These are phyloP conservation scores for Harpagoxenus sublaevis DNA, from an alignment of 2,888 invertebrate genomes.

Conservation along the genomic window DNA sequence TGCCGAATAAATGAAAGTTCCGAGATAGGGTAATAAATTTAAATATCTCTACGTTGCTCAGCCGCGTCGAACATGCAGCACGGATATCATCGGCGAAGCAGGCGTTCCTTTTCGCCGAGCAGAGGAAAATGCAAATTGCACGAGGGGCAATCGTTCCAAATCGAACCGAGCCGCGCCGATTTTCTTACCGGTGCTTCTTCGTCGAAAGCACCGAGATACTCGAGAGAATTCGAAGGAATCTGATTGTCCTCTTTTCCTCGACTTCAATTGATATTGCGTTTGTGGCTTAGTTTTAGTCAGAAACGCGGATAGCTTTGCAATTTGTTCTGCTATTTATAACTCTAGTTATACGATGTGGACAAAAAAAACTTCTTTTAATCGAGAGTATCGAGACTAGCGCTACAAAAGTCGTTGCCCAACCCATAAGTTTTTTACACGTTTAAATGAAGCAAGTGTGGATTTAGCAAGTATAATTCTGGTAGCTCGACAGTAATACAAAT, in stretches of 20 bases:
- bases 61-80: constrained; percentile 38
- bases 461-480: constrained; percentile 11
- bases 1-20: constrained; percentile 29
- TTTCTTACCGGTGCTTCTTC: constrained; percentile 23
- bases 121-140: constrained; percentile 65
- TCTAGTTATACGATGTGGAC: neutral
- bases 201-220: constrained; percentile 13
- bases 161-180: constrained; percentile 28
- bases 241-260: neutral
- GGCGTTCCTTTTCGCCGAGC: constrained; percentile 68
- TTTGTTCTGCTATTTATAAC: neutral
- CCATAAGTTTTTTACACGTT: constrained; percentile 19
- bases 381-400: neutral
- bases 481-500: constrained; percentile 30
- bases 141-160: constrained; percentile 51
- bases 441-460: constrained; percentile 12
- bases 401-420: neutral
- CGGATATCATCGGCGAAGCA: constrained; percentile 39
- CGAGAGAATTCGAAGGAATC: constrained; percentile 20
- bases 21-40: constrained; percentile 22
- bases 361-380: neutral
- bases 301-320: neutral
- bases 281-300: neutral
- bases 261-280: neutral
- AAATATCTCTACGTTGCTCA: constrained; percentile 37